phyloP scores from a whole-genome alignment of 2,797 vertebrate genomes.

The Micrastur ruficollis region DNA sequence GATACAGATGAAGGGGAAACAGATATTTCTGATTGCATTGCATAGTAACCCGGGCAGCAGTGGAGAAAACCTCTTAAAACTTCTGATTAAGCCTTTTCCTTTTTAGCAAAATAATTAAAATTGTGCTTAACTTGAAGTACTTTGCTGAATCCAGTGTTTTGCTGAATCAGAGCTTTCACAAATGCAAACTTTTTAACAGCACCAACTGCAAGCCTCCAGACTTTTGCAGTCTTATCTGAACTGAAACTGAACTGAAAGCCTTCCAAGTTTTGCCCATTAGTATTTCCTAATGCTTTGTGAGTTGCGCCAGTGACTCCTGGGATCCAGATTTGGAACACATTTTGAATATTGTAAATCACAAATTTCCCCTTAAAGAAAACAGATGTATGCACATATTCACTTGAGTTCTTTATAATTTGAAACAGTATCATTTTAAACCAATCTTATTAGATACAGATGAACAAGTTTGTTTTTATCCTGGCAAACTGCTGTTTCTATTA shows the following conservation, averaged over 20 bases:
- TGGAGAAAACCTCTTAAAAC: not conserved
- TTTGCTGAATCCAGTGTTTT: not conserved
- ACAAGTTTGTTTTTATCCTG: constrained; percentile 35
- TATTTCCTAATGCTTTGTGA: constrained; percentile 26
- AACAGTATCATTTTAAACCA: constrained; percentile 48
- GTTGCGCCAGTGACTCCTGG: constrained; percentile 1
- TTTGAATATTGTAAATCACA: constrained; percentile 52
- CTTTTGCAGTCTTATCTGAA: constrained; percentile 23
- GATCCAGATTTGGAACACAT: constrained; percentile 23
- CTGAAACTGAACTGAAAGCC: not conserved
- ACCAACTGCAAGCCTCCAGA: not conserved
- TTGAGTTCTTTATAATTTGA: constrained; percentile 50
- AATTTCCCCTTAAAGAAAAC: constrained; percentile 56
- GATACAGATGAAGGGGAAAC: not conserved
- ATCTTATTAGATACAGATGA: constrained; percentile 58
- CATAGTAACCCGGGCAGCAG: not conserved
- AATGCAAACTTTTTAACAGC: not conserved
- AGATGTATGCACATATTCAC: constrained; percentile 15
- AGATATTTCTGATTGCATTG: not conserved
- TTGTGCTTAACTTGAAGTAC: not conserved
- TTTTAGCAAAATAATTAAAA: not conserved
- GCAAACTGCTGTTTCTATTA: constrained; percentile 37
- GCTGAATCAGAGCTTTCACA: constrained; percentile 29
- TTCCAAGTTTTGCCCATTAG: constrained; percentile 35
- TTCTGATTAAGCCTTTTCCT: not conserved